These are phyloP conservation scores for Tiphia femorata DNA, from an alignment of 2,888 invertebrate species.

Conservation along the genomic window DNA sequence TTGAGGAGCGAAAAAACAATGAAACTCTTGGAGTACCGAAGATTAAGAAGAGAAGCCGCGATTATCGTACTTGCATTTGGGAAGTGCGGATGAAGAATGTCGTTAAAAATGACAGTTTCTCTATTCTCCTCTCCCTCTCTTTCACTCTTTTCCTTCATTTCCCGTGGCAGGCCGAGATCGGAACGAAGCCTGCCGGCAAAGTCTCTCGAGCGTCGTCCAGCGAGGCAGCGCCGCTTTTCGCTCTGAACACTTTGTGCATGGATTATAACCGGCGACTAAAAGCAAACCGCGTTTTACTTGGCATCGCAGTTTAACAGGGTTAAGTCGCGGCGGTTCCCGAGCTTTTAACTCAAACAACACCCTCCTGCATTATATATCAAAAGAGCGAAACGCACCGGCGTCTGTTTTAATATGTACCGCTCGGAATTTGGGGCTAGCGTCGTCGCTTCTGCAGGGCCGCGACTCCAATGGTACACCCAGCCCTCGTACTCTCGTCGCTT, in stretches of 20 bases:
- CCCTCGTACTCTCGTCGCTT: constrained; percentile 1
- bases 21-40: too few species aligned
- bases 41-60: too few species aligned
- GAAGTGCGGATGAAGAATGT: constrained; percentile 8
- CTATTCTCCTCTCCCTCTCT: neutral
- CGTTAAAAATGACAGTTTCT: too few species aligned
- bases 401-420: constrained; percentile 67
- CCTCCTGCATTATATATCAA: constrained; percentile 67
- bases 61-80: constrained; percentile 22
- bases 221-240: constrained; percentile 27
- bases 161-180: too few species aligned
- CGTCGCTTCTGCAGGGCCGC: constrained; percentile 11
- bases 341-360: constrained; percentile 68
- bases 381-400: constrained; percentile 61
- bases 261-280: constrained; percentile 64
- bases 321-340: constrained; percentile 66
- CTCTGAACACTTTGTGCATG: constrained; percentile 63
- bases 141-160: neutral
- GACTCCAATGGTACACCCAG: constrained; percentile 10
- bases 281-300: constrained; percentile 68
- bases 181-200: constrained; percentile 13
- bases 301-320: constrained; percentile 68
- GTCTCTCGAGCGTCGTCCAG: constrained; percentile 31
- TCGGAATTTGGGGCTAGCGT: constrained; percentile 38
- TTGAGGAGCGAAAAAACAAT: too few species aligned